Evolutionary conservation across 2,888 invertebrate genomes (phyloP).

Genomic region (Euzophera pinguis): DNA sequence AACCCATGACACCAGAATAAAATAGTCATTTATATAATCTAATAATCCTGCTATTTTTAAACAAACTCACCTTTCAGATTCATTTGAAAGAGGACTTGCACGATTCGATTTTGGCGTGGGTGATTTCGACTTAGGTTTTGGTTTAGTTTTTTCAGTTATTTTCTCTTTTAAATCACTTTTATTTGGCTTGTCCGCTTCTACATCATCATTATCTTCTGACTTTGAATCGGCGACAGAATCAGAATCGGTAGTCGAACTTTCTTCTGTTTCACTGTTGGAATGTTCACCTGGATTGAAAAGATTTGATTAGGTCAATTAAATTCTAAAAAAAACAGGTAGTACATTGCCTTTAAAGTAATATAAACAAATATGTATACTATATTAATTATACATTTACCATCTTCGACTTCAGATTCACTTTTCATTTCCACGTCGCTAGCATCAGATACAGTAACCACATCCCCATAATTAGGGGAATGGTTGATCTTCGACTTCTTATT

Average conservation of each 20-base stretch:
- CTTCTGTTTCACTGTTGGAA: constrained; percentile 72
- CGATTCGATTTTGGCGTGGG: constrained; percentile 52
- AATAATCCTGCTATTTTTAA: background rate
- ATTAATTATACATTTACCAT: constrained; percentile 41
- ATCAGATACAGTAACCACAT: constrained; percentile 73
- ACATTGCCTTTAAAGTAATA: background rate
- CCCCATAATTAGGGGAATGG: constrained; percentile 59
- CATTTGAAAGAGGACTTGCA: constrained; percentile 56
- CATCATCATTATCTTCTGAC: constrained; percentile 52
- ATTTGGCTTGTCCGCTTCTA: constrained; percentile 36
- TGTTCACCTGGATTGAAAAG: constrained; percentile 49
- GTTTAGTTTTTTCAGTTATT: constrained; percentile 50
- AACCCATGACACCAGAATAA: too few species aligned
- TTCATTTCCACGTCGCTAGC: constrained; percentile 73
- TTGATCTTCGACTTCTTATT: constrained; percentile 59
- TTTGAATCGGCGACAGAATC: constrained; percentile 67
- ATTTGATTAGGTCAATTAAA: constrained; percentile 2
- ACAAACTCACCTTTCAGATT: constrained; percentile 50
- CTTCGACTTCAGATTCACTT: constrained; percentile 62
- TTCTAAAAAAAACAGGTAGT: background rate
- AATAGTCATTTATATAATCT: too few species aligned
- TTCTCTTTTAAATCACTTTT: constrained; percentile 40
- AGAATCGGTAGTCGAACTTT: constrained; percentile 59
- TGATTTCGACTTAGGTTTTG: constrained; percentile 53
- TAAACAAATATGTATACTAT: background rate